Percentiles rank a stretch among this genome's conserved stretches.
phyloP scores from a whole-genome alignment of 2,888 invertebrate species.

The Tachystola acroxantha region DNA sequence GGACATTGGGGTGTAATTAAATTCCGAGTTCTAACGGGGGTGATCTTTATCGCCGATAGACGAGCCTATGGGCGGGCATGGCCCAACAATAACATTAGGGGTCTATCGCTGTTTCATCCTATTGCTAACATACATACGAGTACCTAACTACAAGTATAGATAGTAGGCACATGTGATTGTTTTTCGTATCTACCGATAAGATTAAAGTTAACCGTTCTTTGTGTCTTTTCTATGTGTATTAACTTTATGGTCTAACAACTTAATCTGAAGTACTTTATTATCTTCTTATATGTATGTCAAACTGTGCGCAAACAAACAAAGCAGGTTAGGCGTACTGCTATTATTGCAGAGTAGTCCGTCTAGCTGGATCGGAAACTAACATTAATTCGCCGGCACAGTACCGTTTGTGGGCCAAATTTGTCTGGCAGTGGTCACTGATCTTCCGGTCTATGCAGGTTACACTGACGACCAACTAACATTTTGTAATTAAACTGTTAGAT shows the following conservation, averaged over 20 bases:
- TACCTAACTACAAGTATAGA: not conserved
- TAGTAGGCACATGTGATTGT: too few species aligned
- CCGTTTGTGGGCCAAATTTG: constrained; percentile 67
- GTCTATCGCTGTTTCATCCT: not conserved
- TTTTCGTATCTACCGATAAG: not conserved
- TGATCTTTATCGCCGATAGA: constrained; percentile 31
- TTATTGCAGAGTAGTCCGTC: constrained; percentile 10
- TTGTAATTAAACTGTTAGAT: not conserved
- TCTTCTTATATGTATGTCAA: too few species aligned
- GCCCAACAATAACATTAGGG: constrained; percentile 24
- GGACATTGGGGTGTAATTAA: constrained; percentile 59
- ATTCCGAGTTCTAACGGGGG: constrained; percentile 41
- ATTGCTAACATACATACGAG: not conserved
- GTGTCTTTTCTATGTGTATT: too few species aligned
- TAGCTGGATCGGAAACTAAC: constrained; percentile 30
- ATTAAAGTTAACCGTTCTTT: too few species aligned
- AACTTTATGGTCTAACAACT: too few species aligned
- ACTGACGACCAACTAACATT: not conserved
- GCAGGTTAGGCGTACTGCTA: too few species aligned
- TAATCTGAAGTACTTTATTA: too few species aligned
- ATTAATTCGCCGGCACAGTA: constrained; percentile 53
- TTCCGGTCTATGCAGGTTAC: constrained; percentile 42
- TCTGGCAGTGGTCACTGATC: constrained; percentile 61
- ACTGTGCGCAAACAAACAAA: too few species aligned
- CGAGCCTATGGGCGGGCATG: constrained; percentile 32